phyloP scores from a whole-genome alignment of 2,113 vertebrate genomes.

The Tetrax tetrax region DNA sequence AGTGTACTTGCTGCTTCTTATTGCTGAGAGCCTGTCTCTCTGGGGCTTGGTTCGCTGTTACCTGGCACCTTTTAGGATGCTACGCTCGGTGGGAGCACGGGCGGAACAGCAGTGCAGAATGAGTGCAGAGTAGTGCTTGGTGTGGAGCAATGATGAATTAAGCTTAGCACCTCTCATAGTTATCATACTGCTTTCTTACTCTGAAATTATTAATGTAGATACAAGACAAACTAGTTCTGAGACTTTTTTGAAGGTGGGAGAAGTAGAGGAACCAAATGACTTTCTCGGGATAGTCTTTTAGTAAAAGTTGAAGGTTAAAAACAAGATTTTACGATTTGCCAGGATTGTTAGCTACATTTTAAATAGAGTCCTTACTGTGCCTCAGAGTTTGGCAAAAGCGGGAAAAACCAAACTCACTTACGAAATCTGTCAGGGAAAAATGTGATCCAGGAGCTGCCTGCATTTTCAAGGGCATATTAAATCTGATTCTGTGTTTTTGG shows the following conservation, averaged over 20 bases:
- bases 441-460: background rate
- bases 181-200: background rate
- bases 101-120: background rate
- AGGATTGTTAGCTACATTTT: background rate
- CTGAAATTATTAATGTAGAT: background rate
- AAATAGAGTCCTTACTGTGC: slow-evolving; percentile 27
- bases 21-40: background rate
- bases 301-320: background rate
- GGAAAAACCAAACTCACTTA: slow-evolving; percentile 9
- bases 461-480: slow-evolving; percentile 41
- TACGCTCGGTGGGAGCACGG: background rate
- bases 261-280: background rate
- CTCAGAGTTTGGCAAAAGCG: slow-evolving; percentile 23
- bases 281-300: background rate
- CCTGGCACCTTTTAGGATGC: background rate
- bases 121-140: background rate
- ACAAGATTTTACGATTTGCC: background rate
- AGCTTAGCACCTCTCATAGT: background rate
- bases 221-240: slow-evolving; percentile 14
- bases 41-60: background rate
- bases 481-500: background rate
- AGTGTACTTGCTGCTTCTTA: background rate
- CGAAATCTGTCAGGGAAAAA: slow-evolving; percentile 32
- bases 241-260: background rate
- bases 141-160: background rate